Evolutionary conservation across 2,797 vertebrate species (phyloP), one percentile per base, ranked within the genome.

Genomic region (Anguilla megastoma): DNA sequence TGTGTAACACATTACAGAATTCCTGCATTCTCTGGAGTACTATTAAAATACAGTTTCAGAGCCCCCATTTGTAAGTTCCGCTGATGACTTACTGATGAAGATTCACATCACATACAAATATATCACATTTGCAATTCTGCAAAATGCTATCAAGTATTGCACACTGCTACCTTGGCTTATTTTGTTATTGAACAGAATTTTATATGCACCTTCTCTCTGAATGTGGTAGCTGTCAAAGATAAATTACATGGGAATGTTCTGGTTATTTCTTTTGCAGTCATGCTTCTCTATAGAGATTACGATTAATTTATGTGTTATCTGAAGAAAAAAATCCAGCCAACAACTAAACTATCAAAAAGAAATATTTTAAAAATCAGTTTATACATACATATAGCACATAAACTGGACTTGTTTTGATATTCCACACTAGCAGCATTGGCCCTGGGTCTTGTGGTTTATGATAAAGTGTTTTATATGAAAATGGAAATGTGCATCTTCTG

Each of bases 1-100:
- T 6, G 56, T 89, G 89, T 85, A 91, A 94, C 54, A 85, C 86
- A 90, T 93, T 91, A 92, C 86, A 89, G 83, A 86, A 63, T 83
- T 83, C 33, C 27, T 63, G 36, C 27, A 60, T n/a, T 76, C 90
- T 88, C 89, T 18, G 58, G 88, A 92, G 92, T 87, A 66, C 87
- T 27, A 36, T 54, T n/a, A 18, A 54, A 50, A 85, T 60, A 84
- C 14, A 85, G 52, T 27, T 30, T 24, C 83, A 85, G 82, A 16
- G 45, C 82, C 50, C 50, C 50, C 50, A 54, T 54, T n/a, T 52
- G 80, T 27, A n/a, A n/a, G 21, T 50, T 21, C 80, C 16, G 21
- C 12, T 14, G 27, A 54, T 84, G 7, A 45, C 36, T 21, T 41
- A 48, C 30, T 82, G 33, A 21, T 82, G n/a, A 84, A 52, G 12